These are phyloP conservation scores for Poeciliopsis prolifica DNA, from an alignment of 2,113 vertebrate genomes.

Conservation along the genomic window DNA sequence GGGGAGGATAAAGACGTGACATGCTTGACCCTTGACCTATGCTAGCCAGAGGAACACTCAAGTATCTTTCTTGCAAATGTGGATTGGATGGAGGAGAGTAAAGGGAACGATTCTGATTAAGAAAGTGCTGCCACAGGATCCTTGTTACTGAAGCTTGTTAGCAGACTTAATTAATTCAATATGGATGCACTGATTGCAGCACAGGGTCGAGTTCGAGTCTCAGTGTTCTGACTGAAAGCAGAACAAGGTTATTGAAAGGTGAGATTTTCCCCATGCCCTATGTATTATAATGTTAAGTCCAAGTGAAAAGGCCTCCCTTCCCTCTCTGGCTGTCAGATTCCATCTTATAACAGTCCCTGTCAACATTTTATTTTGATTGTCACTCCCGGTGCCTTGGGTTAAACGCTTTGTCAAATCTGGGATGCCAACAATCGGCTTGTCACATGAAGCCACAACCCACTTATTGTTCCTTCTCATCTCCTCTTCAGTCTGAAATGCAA, in stretches of 20 bases:
- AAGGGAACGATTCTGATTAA: background rate
- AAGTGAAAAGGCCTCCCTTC: conserved; percentile 1
- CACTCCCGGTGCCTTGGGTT: conserved; percentile 32
- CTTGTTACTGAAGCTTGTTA: conserved; percentile 34
- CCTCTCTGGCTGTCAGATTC: conserved; percentile 29
- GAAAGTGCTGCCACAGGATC: conserved; percentile 31
- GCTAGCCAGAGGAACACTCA: background rate
- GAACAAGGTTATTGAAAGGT: background rate
- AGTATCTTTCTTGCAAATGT: conserved; percentile 3
- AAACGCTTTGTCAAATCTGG: conserved; percentile 23
- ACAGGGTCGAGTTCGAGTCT: background rate
- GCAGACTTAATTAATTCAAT: conserved; percentile 57
- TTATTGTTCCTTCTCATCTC: conserved; percentile 22
- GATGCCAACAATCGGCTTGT: conserved; percentile 37
- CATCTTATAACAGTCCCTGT: conserved; percentile 6
- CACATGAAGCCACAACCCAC: conserved; percentile 36
- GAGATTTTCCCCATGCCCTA: conserved; percentile 9
- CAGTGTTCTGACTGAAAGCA: conserved; percentile 10
- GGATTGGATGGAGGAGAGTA: conserved; percentile 4
- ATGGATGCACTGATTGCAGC: conserved; percentile 49
- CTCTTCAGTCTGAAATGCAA: conserved; percentile 15
- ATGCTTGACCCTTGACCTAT: background rate
- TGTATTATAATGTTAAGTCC: conserved; percentile 26
- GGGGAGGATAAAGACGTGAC: background rate
- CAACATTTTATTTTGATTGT: conserved; percentile 45